A percentile compares a stretch with the other conserved stretches of the same genome.
Conservation (phyloP, 2,888 invertebrate species). For the Athalia cordata region DNA sequence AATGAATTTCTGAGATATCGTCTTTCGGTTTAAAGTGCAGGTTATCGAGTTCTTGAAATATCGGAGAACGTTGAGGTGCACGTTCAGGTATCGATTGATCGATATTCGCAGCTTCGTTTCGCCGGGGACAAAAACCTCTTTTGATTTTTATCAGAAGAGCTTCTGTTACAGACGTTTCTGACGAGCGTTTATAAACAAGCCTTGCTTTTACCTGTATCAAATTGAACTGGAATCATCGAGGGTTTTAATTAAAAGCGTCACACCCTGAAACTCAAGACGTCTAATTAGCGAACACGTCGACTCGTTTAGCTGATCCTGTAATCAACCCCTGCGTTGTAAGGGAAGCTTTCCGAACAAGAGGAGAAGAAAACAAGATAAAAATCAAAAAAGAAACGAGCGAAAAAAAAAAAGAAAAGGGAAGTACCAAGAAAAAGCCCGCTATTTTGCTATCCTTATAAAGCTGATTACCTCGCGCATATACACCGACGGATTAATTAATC, state of each 20-base stretch:
- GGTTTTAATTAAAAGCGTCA: neutral
- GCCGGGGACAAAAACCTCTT: neutral
- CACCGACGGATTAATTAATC: no score
- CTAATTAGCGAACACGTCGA: slow-evolving; percentile 17
- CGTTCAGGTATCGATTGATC: no score
- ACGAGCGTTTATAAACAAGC: neutral
- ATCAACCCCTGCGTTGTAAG: neutral
- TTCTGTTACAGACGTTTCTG: neutral
- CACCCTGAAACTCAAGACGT: neutral
- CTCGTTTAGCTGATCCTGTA: neutral
- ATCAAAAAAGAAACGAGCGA: neutral
- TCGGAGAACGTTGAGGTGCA: no score
- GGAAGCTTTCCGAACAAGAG: no score
- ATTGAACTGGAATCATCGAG: neutral
- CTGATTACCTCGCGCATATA: no score
- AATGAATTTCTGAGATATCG: neutral
- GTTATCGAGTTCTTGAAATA: no score
- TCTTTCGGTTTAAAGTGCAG: no score
- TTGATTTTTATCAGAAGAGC: neutral
- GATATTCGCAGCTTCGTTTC: no score
- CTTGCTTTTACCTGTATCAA: neutral
- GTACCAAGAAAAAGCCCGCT: no score
- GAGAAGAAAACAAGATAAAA: slow-evolving; percentile 4
- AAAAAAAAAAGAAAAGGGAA: no score
- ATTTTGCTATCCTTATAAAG: no score